A percentile compares a stretch with the other conserved stretches of the same genome.
Conservation (phyloP, 64 coral and sea anemone species). For the Cladopsammia gracilis region DNA sequence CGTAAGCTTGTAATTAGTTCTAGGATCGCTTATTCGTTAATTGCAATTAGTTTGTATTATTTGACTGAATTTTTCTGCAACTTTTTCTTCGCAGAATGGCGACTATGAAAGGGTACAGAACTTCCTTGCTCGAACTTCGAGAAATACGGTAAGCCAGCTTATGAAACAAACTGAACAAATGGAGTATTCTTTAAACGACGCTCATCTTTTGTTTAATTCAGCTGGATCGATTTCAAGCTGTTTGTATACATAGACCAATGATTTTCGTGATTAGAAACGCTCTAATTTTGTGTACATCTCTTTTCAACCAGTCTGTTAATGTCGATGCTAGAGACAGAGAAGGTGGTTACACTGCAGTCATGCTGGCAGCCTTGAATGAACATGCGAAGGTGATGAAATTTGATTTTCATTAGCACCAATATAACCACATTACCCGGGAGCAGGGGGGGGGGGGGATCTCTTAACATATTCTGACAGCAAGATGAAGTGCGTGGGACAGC, state of each 20-base stretch:
- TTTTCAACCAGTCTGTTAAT: constrained; percentile 65
- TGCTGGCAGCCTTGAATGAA: constrained; percentile 70
- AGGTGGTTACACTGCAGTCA: constrained; percentile 75
- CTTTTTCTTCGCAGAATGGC: constrained; percentile 71
- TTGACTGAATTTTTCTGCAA: not conserved
- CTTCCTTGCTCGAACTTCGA: constrained; percentile 85
- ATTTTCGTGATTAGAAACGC: not conserved
- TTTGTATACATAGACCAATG: not conserved
- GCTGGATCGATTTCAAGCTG: not conserved
- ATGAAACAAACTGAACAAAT: no score
- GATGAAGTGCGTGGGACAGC: no score
- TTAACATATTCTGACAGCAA: no score
- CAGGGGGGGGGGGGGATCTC: no score
- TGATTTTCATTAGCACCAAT: not conserved
- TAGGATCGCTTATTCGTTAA: not conserved
- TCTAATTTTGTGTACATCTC: not conserved
- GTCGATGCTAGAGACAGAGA: constrained; percentile 81
- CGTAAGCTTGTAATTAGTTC: not conserved
- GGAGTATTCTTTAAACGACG: not conserved
- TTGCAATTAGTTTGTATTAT: not conserved
- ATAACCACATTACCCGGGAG: not conserved
- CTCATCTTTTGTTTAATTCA: not conserved
- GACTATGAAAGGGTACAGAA: constrained; percentile 85
- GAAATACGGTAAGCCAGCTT: constrained; percentile 57
- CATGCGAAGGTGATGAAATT: constrained; percentile 69